Evolutionary conservation across 2,797 vertebrate species (phyloP), one percentile per base, ranked within the genome.

Genomic region (Hemitrygon akajei): DNA sequence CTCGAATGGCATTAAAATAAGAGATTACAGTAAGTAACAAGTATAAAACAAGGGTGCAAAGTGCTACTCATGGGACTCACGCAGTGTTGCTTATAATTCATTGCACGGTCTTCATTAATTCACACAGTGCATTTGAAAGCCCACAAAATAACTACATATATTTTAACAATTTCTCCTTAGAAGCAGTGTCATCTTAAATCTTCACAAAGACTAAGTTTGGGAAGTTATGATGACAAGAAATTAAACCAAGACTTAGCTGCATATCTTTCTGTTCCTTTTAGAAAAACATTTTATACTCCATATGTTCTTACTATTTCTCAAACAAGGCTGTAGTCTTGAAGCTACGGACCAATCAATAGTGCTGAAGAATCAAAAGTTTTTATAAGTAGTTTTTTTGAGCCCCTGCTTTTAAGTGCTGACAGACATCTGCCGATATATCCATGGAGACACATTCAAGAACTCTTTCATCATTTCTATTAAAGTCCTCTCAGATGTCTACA

Each of bases 1-100:
- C 95, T 96, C 96, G 96, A 96, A 96, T 96, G 97, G 96, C 96
- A 96, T 97, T 96, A 97, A 97, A 97, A 96, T 97, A 97, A 97
- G 96, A 97, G 97, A 98, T 98, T 97, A 97, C 97, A 97, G 97
- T 22, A 89, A 66, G 7, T 89, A 89, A 69, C n/a, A 37, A 37
- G 34, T 37, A 66, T 89, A 20, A 89, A 69, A 89, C 7, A 66
- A 89, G 86, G 60, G 63, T 37, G 63, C 18, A 69, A 22, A 25
- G 63, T 22, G 20, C 86, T 89, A n/a, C 18, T 66, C n/a, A 34
- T 89, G 30, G 86, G 60, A 34, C n/a, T 69, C 63, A 89, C n/a
- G 27, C 60, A 37, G 18, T 40, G 27, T 12, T 69, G n/a, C n/a
- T 89, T 69, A 69, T 69, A 69, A 89, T 89, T 89, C 86, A 20